Evolutionary conservation across 2,888 invertebrate genomes (phyloP).

Genomic region (Thecocarcelia acutangulata): DNA sequence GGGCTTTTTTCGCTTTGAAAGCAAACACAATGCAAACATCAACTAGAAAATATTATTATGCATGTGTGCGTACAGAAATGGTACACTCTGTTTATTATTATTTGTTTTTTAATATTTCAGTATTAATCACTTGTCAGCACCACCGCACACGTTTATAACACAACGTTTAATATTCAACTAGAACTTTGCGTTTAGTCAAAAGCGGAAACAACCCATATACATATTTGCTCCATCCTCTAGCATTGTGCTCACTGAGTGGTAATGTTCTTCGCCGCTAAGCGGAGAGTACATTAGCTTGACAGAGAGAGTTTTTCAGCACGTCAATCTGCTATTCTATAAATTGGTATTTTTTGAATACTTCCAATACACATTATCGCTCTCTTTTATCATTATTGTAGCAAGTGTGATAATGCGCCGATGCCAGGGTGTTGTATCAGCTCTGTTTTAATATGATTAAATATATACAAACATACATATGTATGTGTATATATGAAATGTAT

Average conservation of each 20-base stretch:
- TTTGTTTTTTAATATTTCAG: conserved; percentile 12
- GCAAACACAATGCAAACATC: conserved; percentile 31
- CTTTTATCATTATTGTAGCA: conserved; percentile 33
- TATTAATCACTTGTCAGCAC: conserved; percentile 52
- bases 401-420: conserved; percentile 70
- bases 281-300: conserved; percentile 68
- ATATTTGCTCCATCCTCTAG: conserved; percentile 48
- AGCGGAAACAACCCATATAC: conserved; percentile 67
- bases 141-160: conserved; percentile 61
- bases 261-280: conserved; percentile 56
- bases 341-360: conserved; percentile 3
- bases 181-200: conserved; percentile 71
- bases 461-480: conserved; percentile 4
- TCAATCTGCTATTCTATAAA: conserved; percentile 13
- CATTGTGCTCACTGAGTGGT: conserved; percentile 36
- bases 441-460: conserved; percentile 4
- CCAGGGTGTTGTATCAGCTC: conserved; percentile 69
- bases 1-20: conserved; percentile 46
- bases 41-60: conserved; percentile 7
- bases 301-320: conserved; percentile 67
- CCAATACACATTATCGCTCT: conserved; percentile 41
- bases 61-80: conserved; percentile 6
- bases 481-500: too few species aligned
- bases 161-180: conserved; percentile 71
- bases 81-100: background rate